Evolutionary conservation across 2,113 vertebrate species (phyloP), one percentile per base, ranked within the genome.

Genomic region (Sitta europaea): DNA sequence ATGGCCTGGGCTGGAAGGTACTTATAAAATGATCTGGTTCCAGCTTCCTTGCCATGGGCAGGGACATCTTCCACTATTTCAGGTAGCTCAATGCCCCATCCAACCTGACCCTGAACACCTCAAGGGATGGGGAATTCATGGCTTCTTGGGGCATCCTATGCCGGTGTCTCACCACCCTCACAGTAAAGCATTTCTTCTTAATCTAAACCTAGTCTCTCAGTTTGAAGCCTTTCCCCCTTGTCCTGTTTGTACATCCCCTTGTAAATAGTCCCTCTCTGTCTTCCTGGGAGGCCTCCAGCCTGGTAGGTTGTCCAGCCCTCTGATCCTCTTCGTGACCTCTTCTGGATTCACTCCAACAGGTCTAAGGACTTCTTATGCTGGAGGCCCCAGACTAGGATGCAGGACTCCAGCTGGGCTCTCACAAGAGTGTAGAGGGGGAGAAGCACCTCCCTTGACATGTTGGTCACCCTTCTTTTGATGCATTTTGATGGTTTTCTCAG

Each of bases 11-110:
- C 10, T 62, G 40, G n/a, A 71, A 71, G 16, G 9, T 16, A n/a
- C 7, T 4, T 31, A 17, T 40, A 70, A 29, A 10, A 24, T 20
- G 4, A 54, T 8, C 40, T 24, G 1, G 24, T 45, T 48, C 21
- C 21, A 47, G 14, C 1, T 2, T 12, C 9, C 4, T 11, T 22
- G 20, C 13, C 24, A 7, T 14, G 9, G 29, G 5, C 12, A 61
- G 19, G 10, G 28, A 54, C 22, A 40, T 13, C 9, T 71, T 48
- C 20, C 16, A 40, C 16, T 61, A 2, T 1, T 25, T 5, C 25
- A n/a, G 24, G 16, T 10, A 29, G 15, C 40, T 54, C 12, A 54
- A 7, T 14, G n/a, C 16, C 16, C 24, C 24, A 21, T 54, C 40
- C 73, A 70, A 2, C 20, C 55, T 13, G 15, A 19, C n/a, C 33